Evolutionary conservation across 2,888 invertebrate species (phyloP).

Genomic region (Chrysolina haemoptera): DNA sequence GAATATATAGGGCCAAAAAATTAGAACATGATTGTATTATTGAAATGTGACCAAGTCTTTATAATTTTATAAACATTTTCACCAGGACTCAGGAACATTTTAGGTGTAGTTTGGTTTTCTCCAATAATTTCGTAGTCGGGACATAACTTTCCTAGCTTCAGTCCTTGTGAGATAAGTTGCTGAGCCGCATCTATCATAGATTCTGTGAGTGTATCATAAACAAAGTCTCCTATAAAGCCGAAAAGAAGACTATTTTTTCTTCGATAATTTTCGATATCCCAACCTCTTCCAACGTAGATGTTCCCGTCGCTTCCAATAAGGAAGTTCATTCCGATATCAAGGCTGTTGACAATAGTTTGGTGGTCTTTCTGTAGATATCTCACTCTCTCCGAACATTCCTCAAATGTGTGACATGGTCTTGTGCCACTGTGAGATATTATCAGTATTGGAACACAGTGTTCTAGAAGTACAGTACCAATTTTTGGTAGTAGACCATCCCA

Average conservation of each 20-base stretch:
- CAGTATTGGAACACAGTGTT: constrained; percentile 68
- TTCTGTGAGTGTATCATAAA: constrained; percentile 65
- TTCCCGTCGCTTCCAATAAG: constrained; percentile 73
- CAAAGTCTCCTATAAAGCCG: constrained; percentile 71
- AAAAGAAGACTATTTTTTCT: constrained; percentile 69
- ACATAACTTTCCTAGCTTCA: constrained; percentile 67
- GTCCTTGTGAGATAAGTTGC: constrained; percentile 68
- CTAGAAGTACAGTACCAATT: constrained; percentile 57
- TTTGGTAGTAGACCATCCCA: constrained; percentile 69
- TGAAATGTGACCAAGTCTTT: constrained; percentile 70
- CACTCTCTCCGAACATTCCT: constrained; percentile 70
- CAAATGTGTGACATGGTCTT: constrained; percentile 66
- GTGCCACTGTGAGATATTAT: constrained; percentile 71
- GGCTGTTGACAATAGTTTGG: constrained; percentile 54
- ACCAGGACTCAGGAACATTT: constrained; percentile 71
- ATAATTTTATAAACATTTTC: constrained; percentile 70
- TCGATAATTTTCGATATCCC: constrained; percentile 73
- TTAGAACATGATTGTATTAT: constrained; percentile 26
- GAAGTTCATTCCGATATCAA: constrained; percentile 62
- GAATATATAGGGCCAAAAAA: background rate
- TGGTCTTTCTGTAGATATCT: constrained; percentile 70
- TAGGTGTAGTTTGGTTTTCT: constrained; percentile 71
- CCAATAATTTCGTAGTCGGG: constrained; percentile 71
- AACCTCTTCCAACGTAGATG: constrained; percentile 72
- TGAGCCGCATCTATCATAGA: constrained; percentile 70